Evolutionary conservation across 2,888 invertebrate genomes (phyloP).

Genomic region (Drosophila basisetae): DNA sequence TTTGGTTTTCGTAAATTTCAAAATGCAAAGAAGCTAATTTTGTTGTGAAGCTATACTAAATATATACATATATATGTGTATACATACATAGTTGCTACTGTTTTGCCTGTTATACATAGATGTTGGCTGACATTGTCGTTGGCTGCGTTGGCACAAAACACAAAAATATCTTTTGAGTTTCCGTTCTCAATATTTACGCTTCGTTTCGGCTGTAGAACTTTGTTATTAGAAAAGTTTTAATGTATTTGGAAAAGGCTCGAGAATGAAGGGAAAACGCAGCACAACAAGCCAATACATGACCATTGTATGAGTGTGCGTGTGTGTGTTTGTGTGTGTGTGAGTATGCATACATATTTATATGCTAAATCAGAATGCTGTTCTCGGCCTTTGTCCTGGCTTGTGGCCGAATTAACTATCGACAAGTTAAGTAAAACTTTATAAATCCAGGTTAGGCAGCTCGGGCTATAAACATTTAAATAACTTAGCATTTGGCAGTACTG

Average conservation of each 20-base stretch:
- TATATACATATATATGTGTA: neutral
- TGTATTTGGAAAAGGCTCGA: slow-evolving; percentile 69
- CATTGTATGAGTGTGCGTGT: neutral
- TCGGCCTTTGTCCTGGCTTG: slow-evolving; percentile 1
- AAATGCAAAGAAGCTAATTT: slow-evolving; percentile 13
- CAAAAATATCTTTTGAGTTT: slow-evolving; percentile 55
- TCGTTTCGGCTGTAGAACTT: slow-evolving; percentile 70
- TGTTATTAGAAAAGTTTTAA: slow-evolving; percentile 83
- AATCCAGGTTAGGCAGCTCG: neutral
- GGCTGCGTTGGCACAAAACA: slow-evolving; percentile 18
- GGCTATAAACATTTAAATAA: slow-evolving; percentile 3
- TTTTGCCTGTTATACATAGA: slow-evolving; percentile 10
- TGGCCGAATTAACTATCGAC: slow-evolving; percentile 34
- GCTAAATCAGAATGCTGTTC: slow-evolving; percentile 5
- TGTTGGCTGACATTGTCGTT: slow-evolving; percentile 37
- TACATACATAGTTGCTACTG: slow-evolving; percentile 12
- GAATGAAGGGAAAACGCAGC: slow-evolving; percentile 18
- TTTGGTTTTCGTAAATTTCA: neutral
- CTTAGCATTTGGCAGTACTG: neutral
- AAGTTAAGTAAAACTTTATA: slow-evolving; percentile 8
- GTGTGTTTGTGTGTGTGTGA: neutral
- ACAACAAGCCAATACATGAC: slow-evolving; percentile 8
- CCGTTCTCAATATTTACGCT: slow-evolving; percentile 72
- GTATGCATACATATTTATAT: slow-evolving; percentile 21
- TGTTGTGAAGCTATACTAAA: neutral